Percentiles rank a stretch among this genome's conserved stretches.
phyloP scores from a whole-genome alignment of 1,140 invertebrate species.

The Homarus americanus region DNA sequence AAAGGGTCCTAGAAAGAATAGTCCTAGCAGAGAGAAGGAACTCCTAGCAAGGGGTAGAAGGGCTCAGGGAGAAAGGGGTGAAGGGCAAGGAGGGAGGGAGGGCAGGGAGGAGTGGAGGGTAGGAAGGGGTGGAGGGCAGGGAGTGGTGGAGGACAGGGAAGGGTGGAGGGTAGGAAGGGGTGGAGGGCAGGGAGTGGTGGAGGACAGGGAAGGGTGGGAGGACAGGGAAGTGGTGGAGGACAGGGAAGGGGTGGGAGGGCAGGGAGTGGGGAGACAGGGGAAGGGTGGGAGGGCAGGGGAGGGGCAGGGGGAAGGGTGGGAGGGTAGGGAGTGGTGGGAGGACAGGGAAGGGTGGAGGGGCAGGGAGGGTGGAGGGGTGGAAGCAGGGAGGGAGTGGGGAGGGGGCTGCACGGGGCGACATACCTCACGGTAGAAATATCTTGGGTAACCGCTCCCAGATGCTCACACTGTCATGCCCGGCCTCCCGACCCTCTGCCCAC shows the following conservation, averaged over 20 bases:
- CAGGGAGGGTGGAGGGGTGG: neutral
- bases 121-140: too few relatives aligned
- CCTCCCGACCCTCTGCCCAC: neutral
- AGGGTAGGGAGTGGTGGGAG: neutral
- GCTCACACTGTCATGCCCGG: neutral
- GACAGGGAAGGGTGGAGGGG: neutral
- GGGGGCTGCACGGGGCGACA: neutral
- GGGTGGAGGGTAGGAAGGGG: too few relatives aligned
- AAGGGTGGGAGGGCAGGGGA: neutral
- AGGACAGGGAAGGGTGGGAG: neutral
- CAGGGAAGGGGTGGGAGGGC: neutral
- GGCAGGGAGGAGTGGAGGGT: too few relatives aligned
- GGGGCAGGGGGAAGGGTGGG: neutral
- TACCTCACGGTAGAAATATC: slow-evolving; percentile 2
- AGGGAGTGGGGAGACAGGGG: neutral
- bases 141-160: too few relatives aligned
- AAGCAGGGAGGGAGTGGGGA: neutral
- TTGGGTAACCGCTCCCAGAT: neutral
- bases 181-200: too few relatives aligned
- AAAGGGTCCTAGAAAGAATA: too few relatives aligned
- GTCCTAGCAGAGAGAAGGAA: too few relatives aligned
- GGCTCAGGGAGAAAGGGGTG: too few relatives aligned
- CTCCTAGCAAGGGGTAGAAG: too few relatives aligned
- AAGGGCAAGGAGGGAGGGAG: too few relatives aligned
- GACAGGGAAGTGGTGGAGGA: neutral